Base-by-base conservation (phyloP, 2,888 invertebrate species). In the Coronaproctus castanopsis region DNA sequence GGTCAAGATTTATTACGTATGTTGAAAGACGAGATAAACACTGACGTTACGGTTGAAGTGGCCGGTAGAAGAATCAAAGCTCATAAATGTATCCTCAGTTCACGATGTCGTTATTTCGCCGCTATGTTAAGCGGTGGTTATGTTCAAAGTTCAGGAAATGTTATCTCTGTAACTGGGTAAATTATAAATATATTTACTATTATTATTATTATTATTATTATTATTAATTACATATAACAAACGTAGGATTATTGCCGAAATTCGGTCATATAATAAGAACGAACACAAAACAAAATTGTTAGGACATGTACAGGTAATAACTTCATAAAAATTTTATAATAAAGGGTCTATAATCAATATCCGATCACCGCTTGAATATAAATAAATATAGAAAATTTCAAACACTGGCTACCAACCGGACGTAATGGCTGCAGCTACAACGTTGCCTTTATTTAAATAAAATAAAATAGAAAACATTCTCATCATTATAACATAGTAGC, bases 61-160 rank as follows among this genome's bases (percentile, higher is more conserved):
- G 82, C 82, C 52, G 89, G 87, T 1, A 78, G 84, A 56, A 79
- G 85, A 57, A 82, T 93, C 56, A 83, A 83, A 69, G 92, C 92
- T 1, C 92, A 92, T 70, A 89, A 89, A 72, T 92, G 92, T 71
- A 88, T 95, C 67, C 74, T 95, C 62, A 85, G 89, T 57, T 90
- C 91, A 18, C 77, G 93, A 58, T 93, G 92, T 70, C 88, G 87
- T 70, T 93, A 92, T 71, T 95, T 95, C 72, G 89, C 90, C 8
- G 90, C 87, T 20, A 83, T 92, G 73, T 72, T 93, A 24, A 87
- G 87, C 65, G 91, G 90, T 1, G 83, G 85, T 61, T 88, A 87
- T 80, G 80, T 85, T 23, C 87, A 89, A 68, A 80, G 77, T 68
- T 80, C 82, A 60, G 84, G 85, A 52, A 86, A 89, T 70, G 80